Conservation (phyloP, 2,888 invertebrate genomes). For the Mimumesa dahlbomi region DNA sequence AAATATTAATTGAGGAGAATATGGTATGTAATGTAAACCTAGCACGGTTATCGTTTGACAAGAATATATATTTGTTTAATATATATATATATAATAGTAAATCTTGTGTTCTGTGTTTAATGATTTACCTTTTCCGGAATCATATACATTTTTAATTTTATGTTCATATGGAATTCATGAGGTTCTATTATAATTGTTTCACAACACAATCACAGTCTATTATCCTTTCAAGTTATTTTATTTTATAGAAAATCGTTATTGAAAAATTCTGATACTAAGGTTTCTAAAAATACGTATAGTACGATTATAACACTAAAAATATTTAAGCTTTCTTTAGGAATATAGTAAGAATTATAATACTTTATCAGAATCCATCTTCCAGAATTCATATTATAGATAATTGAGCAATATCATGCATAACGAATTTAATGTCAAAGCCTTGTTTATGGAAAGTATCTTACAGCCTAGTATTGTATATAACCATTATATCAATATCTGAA, state of each 20-base stretch:
- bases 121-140: neutral
- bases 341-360: constrained; percentile 23
- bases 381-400: constrained; percentile 16
- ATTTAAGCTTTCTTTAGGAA: constrained; percentile 18
- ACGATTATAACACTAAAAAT: constrained; percentile 8
- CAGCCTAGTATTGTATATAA: constrained; percentile 73
- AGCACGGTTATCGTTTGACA: neutral
- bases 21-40: neutral
- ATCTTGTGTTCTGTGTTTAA: no score
- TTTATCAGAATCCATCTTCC: constrained; percentile 15
- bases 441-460: constrained; percentile 50
- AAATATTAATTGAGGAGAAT: neutral
- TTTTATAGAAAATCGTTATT: constrained; percentile 26
- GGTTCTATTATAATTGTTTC: constrained; percentile 20
- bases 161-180: constrained; percentile 22
- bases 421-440: constrained; percentile 12
- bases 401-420: constrained; percentile 51
- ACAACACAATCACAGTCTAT: constrained; percentile 44
- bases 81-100: no score
- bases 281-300: constrained; percentile 16
- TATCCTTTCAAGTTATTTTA: constrained; percentile 23
- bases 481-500: constrained; percentile 66
- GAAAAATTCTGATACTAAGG: constrained; percentile 12
- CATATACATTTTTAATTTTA: neutral
- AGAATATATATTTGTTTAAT: neutral